Evolutionary conservation across 2,888 invertebrate species (phyloP), one percentile per base, ranked within the genome.

Genomic region (Drosophila paranaensis): DNA sequence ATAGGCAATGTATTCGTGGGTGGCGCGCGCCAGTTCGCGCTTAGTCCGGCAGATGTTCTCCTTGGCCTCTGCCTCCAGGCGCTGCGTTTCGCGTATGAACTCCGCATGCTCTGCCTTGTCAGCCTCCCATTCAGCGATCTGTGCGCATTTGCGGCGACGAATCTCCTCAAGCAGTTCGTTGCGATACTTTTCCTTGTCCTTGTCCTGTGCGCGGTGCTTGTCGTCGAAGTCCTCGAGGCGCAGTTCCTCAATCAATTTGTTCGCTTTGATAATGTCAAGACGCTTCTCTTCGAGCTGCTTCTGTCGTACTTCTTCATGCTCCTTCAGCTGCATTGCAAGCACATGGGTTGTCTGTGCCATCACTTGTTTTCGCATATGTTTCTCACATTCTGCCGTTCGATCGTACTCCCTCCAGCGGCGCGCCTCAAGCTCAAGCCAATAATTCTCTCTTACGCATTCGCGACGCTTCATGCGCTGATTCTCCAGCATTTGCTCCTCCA

Each of bases 401-500:
- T 92, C 91, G 33, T 50, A 75, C 0, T 73, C 70, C 8, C 65
- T 60, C 42, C 82, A 74, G 27, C 87, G 79, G 1, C 73, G 77
- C 3, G 80, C 64, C n/a, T 91, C 81, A 9, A 91, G 82, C 14
- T 81, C 60, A 5, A 68, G 16, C 92, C 92, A 92, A 54, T 87
- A 85, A 2, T 75, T 75, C 0, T 91, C 89, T 9, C 81, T 43
- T 27, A 90, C 77, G 37, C 81, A 77, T 11, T 91, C 81, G 0
- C 79, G 79, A 0, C 62, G 65, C n/a, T 79, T 46, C n/a, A 76
- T 74, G 2, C 90, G 80, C 27, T 79, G 63, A 25, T 88, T 90
- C n/a, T 92, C 91, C 13, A 80, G 69, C 33, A 92, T 92, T 64
- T 92, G 92, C 54, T 91, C 88, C 63, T 88, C 79, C 55, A 90